Base-by-base conservation (phyloP, 2,888 invertebrate genomes). In the Harpalus rufipes region DNA sequence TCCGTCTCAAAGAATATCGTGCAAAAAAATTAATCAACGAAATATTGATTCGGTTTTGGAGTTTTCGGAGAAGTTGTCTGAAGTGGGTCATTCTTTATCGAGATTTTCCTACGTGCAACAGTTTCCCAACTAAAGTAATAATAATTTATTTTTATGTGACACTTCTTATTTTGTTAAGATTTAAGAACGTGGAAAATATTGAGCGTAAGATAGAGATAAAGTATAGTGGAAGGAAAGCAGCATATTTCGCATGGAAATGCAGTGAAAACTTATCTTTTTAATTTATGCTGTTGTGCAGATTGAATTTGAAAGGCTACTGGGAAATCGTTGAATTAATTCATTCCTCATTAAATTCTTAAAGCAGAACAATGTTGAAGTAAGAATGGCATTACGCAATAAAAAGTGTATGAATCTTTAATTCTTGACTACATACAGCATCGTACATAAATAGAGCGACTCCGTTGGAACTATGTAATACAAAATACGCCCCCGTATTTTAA, bases 81-180 rank as follows among this genome's bases (percentile, higher is more conserved):
- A 41, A 78, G 78, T 78, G 78, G 58, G 56, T 32, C 39, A 58
- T 80, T 41, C 41, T 80, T 80, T 80, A 80, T 80, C 16, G 59
- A 80, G 61, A 59, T 80, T 80, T 61, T 59, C 41, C 61, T 68
- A 51, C 25, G 65, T 61, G 78, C 84, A 84, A 84, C 84, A 84
- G 84, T 63, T 84, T 74, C 56, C 84, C 84, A 59, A 84, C 84
- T 76, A 63, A 84, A 65, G 84, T 84, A 63, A 84, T 84, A 84
- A 84, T 82, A 72, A 72, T 61, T 84, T 78, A 84, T 76, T 84
- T 84, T 84, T 63, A 78, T 84, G 74, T 74, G 84, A 84, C 84
- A 84, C 32, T 78, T 84, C 63, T 78, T 65, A 74, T 83, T 78
- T 78, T 41, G 61, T 76, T 63, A 84, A 78, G 84, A 78, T 84